Conservation (phyloP, 2,888 invertebrate genomes). For the Drosophila rubida region DNA sequence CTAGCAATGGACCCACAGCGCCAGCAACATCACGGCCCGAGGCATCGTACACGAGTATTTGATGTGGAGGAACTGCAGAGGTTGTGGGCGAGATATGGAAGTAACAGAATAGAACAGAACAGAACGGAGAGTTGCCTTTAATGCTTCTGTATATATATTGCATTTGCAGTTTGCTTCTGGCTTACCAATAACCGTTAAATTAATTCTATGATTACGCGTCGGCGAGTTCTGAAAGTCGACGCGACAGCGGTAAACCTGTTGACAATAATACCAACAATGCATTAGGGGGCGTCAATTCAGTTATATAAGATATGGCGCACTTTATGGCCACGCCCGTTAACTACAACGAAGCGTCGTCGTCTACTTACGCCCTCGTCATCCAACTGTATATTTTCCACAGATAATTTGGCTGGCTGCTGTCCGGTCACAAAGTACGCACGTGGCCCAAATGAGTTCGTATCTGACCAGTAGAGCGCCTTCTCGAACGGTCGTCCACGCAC, state of each 20-base stretch:
- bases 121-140: slow-evolving; percentile 45
- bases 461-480: slow-evolving; percentile 94
- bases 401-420: slow-evolving; percentile 92
- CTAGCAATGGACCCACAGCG: slow-evolving; percentile 92
- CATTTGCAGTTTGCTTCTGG: slow-evolving; percentile 61
- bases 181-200: slow-evolving; percentile 96
- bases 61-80: slow-evolving; percentile 92
- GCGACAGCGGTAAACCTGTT: slow-evolving; percentile 91
- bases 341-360: background rate
- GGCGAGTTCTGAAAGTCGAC: slow-evolving; percentile 96
- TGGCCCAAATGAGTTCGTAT: slow-evolving; percentile 92
- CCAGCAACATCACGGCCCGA: slow-evolving; percentile 92
- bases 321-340: slow-evolving; percentile 6
- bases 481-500: slow-evolving; percentile 92
- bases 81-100: background rate
- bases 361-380: slow-evolving; percentile 91
- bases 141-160: slow-evolving; percentile 51
- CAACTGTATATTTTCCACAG: slow-evolving; percentile 92
- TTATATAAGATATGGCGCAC: background rate
- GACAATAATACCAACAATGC: slow-evolving; percentile 30
- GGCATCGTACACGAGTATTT: slow-evolving; percentile 93
- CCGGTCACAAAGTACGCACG: slow-evolving; percentile 94
- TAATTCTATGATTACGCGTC: slow-evolving; percentile 94
- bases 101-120: slow-evolving; percentile 75
- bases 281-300: slow-evolving; percentile 34